Conservation (phyloP, 2,888 invertebrate species). For the Rotaria macrura region DNA sequence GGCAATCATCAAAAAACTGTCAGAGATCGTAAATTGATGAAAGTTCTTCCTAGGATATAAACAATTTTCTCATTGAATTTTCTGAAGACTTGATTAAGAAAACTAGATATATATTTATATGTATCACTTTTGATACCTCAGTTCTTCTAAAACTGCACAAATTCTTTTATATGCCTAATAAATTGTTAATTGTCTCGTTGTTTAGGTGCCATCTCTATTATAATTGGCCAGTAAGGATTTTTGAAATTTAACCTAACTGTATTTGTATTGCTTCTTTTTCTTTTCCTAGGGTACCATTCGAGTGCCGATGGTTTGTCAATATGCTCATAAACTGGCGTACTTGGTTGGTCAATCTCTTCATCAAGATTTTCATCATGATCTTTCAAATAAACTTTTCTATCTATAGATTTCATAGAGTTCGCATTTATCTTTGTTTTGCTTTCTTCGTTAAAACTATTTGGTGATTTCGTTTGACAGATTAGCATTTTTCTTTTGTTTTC, state of each 20-base stretch:
- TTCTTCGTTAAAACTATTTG: neutral
- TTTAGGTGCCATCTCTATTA: conserved; percentile 68
- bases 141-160: too few relatives aligned
- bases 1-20: too few relatives aligned
- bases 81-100: too few relatives aligned
- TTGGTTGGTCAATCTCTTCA: conserved; percentile 71
- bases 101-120: too few relatives aligned
- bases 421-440: neutral
- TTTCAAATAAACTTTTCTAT: conserved; percentile 45
- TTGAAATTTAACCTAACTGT: neutral
- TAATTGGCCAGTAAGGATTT: conserved; percentile 59
- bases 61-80: too few relatives aligned
- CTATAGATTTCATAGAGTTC: conserved; percentile 31
- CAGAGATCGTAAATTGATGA: too few relatives aligned
- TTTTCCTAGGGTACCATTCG: conserved; percentile 58
- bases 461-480: neutral
- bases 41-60: too few relatives aligned
- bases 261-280: too few relatives aligned
- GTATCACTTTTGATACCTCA: too few relatives aligned
- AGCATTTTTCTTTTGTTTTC: neutral
- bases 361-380: conserved; percentile 38
- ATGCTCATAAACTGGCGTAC: conserved; percentile 84
- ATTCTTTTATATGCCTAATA: too few relatives aligned
- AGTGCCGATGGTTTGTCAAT: conserved; percentile 84
- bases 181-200: neutral